These are phyloP conservation scores for Brachyhypopomus occidentalis DNA, from an alignment of 2,113 vertebrate genomes.

Conservation along the genomic window DNA sequence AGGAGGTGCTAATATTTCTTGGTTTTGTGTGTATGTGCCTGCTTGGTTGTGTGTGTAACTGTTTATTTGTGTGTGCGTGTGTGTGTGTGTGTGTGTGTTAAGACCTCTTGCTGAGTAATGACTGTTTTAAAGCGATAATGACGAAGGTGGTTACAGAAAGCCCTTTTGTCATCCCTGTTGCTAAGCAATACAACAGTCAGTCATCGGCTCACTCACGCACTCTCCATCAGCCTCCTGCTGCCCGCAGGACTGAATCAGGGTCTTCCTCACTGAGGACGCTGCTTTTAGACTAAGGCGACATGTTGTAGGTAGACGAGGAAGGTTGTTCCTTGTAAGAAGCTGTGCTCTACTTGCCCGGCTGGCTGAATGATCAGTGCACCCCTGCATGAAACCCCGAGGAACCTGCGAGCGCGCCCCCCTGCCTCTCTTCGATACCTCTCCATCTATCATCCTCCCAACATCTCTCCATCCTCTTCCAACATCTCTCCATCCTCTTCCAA, in stretches of 20 bases:
- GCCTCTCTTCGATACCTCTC: neutral
- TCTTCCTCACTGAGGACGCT: neutral
- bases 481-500: neutral
- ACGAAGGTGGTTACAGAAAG: neutral
- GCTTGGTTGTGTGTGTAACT: slow-evolving; percentile 27
- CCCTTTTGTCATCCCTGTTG: slow-evolving; percentile 30
- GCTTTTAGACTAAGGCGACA: neutral
- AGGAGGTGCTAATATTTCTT: neutral
- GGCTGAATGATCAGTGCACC: too few relatives aligned
- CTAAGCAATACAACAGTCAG: slow-evolving; percentile 19
- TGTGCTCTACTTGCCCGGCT: too few relatives aligned
- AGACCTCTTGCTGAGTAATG: slow-evolving; percentile 21
- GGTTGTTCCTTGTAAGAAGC: too few relatives aligned
- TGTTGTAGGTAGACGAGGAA: too few relatives aligned
- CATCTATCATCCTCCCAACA: too few relatives aligned
- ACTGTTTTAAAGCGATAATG: slow-evolving; percentile 13
- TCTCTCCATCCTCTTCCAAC: neutral
- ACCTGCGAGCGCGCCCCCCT: too few relatives aligned
- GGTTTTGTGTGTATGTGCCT: neutral
- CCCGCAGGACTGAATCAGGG: neutral
- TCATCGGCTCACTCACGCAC: neutral
- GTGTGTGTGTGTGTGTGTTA: slow-evolving; percentile 3
- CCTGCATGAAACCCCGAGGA: too few relatives aligned
- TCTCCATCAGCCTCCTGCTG: slow-evolving; percentile 1
- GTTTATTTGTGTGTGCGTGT: slow-evolving; percentile 26